Percentiles rank a stretch among this genome's conserved stretches.
Conservation (phyloP, 2,113 vertebrate genomes). For the Anolis carolinensis region DNA sequence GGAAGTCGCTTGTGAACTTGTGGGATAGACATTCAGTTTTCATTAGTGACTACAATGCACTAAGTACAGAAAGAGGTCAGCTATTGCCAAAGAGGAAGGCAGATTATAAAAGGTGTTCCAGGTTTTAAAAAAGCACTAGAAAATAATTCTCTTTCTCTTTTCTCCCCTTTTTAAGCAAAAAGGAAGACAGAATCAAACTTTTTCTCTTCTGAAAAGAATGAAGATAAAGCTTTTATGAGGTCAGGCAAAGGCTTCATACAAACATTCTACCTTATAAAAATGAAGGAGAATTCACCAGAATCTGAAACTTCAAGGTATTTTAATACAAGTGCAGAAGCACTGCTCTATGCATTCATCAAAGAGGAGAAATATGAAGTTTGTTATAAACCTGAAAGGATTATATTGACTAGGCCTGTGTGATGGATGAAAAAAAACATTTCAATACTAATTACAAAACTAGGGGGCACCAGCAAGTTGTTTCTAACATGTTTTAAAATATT, state of each 20-base stretch:
- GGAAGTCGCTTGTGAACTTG: slow-evolving; percentile 57
- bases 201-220: slow-evolving; percentile 69
- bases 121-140: slow-evolving; percentile 60
- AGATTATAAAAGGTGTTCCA: slow-evolving; percentile 68
- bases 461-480: too few species aligned
- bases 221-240: slow-evolving; percentile 68
- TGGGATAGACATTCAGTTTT: slow-evolving; percentile 60
- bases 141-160: slow-evolving; percentile 15
- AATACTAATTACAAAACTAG: too few species aligned
- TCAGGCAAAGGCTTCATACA: slow-evolving; percentile 60
- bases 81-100: slow-evolving; percentile 65
- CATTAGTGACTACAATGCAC: slow-evolving; percentile 62
- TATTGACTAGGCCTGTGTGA: too few species aligned
- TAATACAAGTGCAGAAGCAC: neutral
- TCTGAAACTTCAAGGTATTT: neutral
- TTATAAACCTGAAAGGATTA: neutral
- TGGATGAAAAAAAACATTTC: too few species aligned
- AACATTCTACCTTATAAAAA: neutral
- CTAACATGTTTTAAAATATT: too few species aligned
- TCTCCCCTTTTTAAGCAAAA: slow-evolving; percentile 35
- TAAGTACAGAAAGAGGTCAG: slow-evolving; percentile 51
- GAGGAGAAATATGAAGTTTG: neutral
- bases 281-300: neutral
- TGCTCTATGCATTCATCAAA: neutral
- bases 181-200: slow-evolving; percentile 56